phyloP scores from a whole-genome alignment of 1,140 invertebrate species.

The Sycophaga agraensis region DNA sequence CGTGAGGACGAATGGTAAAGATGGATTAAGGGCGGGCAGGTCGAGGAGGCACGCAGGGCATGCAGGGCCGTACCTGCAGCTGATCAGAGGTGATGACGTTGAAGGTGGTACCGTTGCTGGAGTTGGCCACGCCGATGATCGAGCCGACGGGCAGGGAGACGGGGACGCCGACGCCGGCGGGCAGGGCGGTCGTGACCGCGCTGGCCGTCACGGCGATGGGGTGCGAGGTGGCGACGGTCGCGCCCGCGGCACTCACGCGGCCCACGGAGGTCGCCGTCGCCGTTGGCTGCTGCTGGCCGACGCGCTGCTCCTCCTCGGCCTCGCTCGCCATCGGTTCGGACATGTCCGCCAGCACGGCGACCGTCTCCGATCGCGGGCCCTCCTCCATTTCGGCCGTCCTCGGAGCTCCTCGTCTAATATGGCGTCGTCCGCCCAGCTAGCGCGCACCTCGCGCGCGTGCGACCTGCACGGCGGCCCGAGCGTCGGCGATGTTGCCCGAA shows the following conservation, averaged over 20 bases:
- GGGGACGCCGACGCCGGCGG: constrained; percentile 65
- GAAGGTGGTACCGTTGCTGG: constrained; percentile 68
- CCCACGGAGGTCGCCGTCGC: not conserved
- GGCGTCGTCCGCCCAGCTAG: not conserved
- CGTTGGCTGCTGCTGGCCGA: not conserved
- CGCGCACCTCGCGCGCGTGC: not conserved
- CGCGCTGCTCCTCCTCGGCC: constrained; percentile 50
- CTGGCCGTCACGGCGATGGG: constrained; percentile 50
- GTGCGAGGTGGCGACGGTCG: constrained; percentile 37
- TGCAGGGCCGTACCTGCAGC: constrained; percentile 69
- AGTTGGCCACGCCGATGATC: constrained; percentile 67
- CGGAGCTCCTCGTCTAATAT: constrained; percentile 35
- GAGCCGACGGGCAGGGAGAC: constrained; percentile 77
- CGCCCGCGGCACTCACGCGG: not conserved
- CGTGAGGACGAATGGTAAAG: no score
- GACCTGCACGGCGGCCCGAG: not conserved
- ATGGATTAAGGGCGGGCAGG: no score
- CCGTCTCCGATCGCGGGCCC: constrained; percentile 60
- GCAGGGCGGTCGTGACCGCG: constrained; percentile 42
- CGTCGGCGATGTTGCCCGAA: not conserved
- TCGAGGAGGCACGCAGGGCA: no score
- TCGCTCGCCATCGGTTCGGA: constrained; percentile 62
- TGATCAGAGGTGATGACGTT: constrained; percentile 84
- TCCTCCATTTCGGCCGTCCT: constrained; percentile 59
- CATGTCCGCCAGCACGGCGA: constrained; percentile 63